Conservation (phyloP, 2,113 vertebrate species). For the Phoenicopterus ruber region DNA sequence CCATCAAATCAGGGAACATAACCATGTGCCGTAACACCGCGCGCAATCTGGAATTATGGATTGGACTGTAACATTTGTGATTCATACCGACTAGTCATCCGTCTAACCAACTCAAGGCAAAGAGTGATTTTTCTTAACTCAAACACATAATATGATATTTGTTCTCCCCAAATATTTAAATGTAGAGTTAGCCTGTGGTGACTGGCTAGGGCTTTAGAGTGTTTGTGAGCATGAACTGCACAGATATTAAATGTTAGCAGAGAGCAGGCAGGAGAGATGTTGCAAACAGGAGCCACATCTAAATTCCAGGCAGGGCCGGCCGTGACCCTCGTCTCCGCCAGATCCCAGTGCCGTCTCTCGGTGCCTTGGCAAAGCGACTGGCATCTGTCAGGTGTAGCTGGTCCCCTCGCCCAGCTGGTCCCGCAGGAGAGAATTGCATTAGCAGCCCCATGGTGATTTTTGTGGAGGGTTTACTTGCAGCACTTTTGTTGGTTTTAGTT, state of each 20-base stretch:
- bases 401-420: background rate
- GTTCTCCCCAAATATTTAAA: background rate
- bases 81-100: conserved; percentile 2
- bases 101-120: background rate
- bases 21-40: background rate
- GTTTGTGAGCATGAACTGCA: background rate
- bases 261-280: background rate
- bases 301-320: background rate
- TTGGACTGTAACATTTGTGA: conserved; percentile 17
- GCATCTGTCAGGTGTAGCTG: background rate
- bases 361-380: background rate
- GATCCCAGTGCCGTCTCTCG: background rate
- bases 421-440: background rate
- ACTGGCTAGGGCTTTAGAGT: background rate
- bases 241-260: background rate
- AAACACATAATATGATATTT: background rate
- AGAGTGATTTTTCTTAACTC: background rate
- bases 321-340: background rate
- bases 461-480: background rate
- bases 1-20: conserved; percentile 62
- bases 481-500: background rate
- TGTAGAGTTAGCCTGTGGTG: background rate
- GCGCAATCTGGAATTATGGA: conserved; percentile 11
- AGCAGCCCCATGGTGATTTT: background rate
- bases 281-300: background rate